Percentiles rank a stretch among this genome's conserved stretches.
These are phyloP conservation scores for Lepetodrilus schrolli DNA, from an alignment of 2,888 invertebrate species.

Conservation along the genomic window DNA sequence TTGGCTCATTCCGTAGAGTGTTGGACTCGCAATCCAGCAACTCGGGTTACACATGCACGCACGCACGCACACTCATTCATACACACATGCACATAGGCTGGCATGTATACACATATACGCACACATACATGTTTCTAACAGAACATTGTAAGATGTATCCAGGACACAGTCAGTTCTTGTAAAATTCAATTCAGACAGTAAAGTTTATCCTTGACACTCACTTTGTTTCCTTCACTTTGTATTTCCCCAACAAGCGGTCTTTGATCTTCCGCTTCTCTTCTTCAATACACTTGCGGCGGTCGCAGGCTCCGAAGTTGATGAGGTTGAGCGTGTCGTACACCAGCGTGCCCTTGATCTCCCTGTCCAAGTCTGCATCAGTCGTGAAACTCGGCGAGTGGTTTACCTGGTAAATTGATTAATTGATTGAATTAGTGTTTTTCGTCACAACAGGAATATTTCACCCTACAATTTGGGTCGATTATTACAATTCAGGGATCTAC, in stretches of 20 bases:
- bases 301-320: constrained; percentile 75
- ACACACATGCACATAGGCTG: not conserved
- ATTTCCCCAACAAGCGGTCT: constrained; percentile 73
- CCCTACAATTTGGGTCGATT: no score
- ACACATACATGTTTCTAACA: not conserved
- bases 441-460: no score
- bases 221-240: constrained; percentile 73
- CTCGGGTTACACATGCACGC: no score
- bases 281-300: constrained; percentile 72
- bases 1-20: no score
- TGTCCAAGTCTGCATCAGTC: constrained; percentile 89
- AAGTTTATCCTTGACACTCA: no score
- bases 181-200: not conserved
- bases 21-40: no score
- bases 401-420: no score
- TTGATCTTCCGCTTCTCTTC: constrained; percentile 73
- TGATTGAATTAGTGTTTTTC: no score
- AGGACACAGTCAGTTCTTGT: not conserved
- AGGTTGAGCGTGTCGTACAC: constrained; percentile 74
- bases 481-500: no score
- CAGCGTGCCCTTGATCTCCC: constrained; percentile 88
- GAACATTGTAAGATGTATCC: not conserved
- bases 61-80: no score
- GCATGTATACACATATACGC: not conserved
- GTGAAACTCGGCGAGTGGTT: constrained; percentile 96